Conservation (phyloP, 2,113 vertebrate genomes). For the Ifrita kowaldi region DNA sequence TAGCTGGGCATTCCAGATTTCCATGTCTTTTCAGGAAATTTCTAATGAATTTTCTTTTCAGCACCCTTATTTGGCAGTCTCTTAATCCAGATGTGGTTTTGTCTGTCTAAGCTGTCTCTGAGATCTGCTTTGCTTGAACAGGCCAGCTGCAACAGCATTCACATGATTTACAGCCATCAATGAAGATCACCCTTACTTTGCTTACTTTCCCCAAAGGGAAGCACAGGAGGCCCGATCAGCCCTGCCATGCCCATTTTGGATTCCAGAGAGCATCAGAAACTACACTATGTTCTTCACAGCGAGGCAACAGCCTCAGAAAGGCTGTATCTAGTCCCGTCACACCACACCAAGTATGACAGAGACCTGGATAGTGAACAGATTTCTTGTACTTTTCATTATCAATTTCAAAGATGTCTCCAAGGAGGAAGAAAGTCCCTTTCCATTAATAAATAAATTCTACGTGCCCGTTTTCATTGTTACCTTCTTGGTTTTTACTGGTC, state of each 20-base stretch:
- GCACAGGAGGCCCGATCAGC: background rate
- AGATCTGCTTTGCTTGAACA: background rate
- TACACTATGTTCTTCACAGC: background rate
- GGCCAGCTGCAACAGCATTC: background rate
- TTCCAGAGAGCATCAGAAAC: background rate
- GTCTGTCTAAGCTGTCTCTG: background rate
- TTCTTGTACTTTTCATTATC: background rate
- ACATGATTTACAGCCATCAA: background rate
- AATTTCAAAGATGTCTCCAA: background rate
- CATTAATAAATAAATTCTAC: background rate
- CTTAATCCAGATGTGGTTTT: background rate
- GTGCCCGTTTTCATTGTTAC: background rate
- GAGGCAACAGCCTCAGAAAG: background rate
- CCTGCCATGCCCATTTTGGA: background rate
- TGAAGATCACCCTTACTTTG: background rate
- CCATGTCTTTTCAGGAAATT: background rate
- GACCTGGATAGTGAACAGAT: background rate
- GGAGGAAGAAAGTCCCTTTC: background rate
- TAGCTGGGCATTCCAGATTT: background rate
- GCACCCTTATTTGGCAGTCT: background rate
- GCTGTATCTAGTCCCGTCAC: background rate
- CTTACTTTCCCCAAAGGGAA: background rate
- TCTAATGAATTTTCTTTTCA: background rate
- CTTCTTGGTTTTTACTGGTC: background rate
- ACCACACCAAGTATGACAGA: background rate